Conservation (phyloP, 2,888 invertebrate species). For the Drosophila emarginata region DNA sequence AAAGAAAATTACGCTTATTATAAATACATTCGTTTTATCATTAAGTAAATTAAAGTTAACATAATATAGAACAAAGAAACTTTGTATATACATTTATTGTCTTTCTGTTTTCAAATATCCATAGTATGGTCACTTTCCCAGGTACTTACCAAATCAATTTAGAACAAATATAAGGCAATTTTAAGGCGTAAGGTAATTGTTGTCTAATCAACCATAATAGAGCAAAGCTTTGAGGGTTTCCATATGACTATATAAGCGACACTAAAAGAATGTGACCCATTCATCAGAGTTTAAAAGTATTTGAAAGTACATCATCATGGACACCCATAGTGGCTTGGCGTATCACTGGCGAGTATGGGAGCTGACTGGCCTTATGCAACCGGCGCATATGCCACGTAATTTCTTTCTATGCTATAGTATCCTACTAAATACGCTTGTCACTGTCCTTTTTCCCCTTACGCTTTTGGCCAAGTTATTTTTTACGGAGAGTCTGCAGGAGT, state of each 20-base stretch:
- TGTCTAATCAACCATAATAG: conserved; percentile 1
- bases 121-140: conserved; percentile 25
- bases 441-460: conserved; percentile 76
- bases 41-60: too few relatives aligned
- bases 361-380: conserved; percentile 69
- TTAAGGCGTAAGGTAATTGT: not conserved
- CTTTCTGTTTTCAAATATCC: not conserved
- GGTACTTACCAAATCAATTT: conserved; percentile 22
- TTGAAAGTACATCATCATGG: conserved; percentile 16
- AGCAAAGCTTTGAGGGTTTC: not conserved
- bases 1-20: too few relatives aligned
- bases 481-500: conserved; percentile 58
- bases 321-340: conserved; percentile 68
- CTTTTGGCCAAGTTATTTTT: conserved; percentile 69
- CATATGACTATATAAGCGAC: not conserved
- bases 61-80: too few relatives aligned
- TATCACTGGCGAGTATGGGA: conserved; percentile 80
- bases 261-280: not conserved
- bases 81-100: too few relatives aligned
- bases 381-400: not conserved
- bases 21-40: too few relatives aligned
- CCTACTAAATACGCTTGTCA: conserved; percentile 66
- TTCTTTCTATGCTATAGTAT: conserved; percentile 57
- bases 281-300: not conserved
- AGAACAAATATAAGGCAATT: not conserved